phyloP scores from a whole-genome alignment of 2,888 invertebrate genomes.

The Drosophila lacicola region DNA sequence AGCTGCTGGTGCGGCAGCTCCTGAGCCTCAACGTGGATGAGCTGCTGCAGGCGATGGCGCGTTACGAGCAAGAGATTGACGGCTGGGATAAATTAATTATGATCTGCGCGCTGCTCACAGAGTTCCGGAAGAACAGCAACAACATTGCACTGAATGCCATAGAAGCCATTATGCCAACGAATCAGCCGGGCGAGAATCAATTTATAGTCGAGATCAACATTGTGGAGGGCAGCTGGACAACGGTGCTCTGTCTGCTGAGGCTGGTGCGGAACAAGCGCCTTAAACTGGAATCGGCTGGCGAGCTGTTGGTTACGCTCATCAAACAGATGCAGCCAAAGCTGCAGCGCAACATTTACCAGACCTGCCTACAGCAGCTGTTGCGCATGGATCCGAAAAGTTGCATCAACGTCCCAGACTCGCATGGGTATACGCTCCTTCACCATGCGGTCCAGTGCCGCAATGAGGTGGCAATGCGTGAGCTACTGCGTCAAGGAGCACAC shows the following conservation, averaged over 20 bases:
- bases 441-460: slow-evolving; percentile 90
- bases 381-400: slow-evolving; percentile 86
- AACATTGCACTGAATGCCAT: background rate
- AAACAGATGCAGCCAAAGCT: background rate
- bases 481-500: slow-evolving; percentile 90
- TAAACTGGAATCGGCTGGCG: slow-evolving; percentile 85
- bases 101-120: background rate
- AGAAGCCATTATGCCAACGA: background rate
- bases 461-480: slow-evolving; percentile 87
- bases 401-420: slow-evolving; percentile 87
- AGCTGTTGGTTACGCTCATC: background rate
- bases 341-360: slow-evolving; percentile 82
- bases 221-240: background rate
- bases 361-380: slow-evolving; percentile 88
- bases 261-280: slow-evolving; percentile 84
- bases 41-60: slow-evolving; percentile 33
- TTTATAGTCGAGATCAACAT: background rate
- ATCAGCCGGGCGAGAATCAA: background rate
- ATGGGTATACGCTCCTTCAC: slow-evolving; percentile 89
- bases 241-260: background rate
- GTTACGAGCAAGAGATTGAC: background rate
- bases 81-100: background rate
- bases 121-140: background rate
- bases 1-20: slow-evolving; percentile 65
- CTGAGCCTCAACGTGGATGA: slow-evolving; percentile 55